phyloP scores from a whole-genome alignment of 2,113 vertebrate genomes.

The Coturnix japonica region DNA sequence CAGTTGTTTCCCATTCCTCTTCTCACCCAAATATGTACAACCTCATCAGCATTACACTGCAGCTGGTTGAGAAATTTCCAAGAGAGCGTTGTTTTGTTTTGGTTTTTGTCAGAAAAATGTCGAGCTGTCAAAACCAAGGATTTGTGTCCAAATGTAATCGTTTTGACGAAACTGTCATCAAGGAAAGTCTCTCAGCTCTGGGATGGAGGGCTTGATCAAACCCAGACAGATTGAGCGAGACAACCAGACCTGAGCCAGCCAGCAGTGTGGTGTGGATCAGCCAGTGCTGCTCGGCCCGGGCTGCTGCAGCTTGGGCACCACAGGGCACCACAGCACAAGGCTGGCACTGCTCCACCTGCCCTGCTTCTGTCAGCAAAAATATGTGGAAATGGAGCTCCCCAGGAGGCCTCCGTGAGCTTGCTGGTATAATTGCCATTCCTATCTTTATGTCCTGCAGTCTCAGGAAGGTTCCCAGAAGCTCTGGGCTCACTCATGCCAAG shows the following conservation, averaged over 20 bases:
- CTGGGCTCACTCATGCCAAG: neutral
- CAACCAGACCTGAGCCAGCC: neutral
- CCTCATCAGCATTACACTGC: slow-evolving; percentile 43
- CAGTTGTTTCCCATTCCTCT: slow-evolving; percentile 41
- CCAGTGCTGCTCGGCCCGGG: rapidly evolving
- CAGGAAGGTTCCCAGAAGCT: neutral
- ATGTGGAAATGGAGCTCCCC: rapidly evolving
- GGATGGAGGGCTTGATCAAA: slow-evolving; percentile 62
- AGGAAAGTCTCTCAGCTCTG: slow-evolving; percentile 40
- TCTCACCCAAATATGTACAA: slow-evolving; percentile 63
- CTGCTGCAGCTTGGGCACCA: rapidly evolving
- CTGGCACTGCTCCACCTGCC: neutral
- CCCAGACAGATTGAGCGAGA: slow-evolving; percentile 34
- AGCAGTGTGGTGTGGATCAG: neutral
- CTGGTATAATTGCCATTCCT: rapidly evolving
- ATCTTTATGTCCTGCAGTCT: neutral
- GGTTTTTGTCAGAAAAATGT: slow-evolving; percentile 61
- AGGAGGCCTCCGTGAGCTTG: neutral
- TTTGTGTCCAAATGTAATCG: slow-evolving; percentile 47
- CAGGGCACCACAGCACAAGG: rapidly evolving
- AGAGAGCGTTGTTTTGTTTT: slow-evolving; percentile 60
- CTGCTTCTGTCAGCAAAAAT: neutral
- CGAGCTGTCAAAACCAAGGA: slow-evolving; percentile 53
- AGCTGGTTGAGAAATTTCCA: slow-evolving; percentile 61
- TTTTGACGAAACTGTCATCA: slow-evolving; percentile 66